Evolutionary conservation across 2,113 vertebrate species (phyloP), one percentile per base, ranked within the genome.

Genomic region (Entelurus aequoreus): DNA sequence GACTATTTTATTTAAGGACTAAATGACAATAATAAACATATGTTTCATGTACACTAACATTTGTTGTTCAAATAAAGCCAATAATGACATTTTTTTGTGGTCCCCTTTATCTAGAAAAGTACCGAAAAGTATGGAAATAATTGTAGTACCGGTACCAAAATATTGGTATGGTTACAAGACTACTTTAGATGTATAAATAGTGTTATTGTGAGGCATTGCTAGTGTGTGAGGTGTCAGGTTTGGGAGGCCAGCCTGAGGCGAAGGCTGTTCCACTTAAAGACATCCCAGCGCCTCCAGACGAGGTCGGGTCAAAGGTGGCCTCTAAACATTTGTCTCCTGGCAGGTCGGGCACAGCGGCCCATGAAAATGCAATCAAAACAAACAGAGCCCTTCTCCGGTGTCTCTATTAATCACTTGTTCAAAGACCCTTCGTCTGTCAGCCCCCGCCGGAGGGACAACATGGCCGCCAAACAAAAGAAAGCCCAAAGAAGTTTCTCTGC

Each of bases 361-460:
- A 90, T 89, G 87, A 91, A 89, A 88, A 90, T 84, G 84, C 90
- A 89, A 90, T 90, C 88, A 90, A 90, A 91, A 90, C 90, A 90
- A 90, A 90, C 90, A 90, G 88, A 88, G 71, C 68, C 73, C 87
- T 86, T 86, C 89, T 88, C 86, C 82, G 62, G 82, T 89, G 85
- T 89, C 88, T 49, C 79, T 89, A 89, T 89, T 88, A 88, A 89
- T 92, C 88, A 90, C 77, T 73, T 78, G 81, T 88, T 88, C 88
- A 90, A 89, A 90, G 75, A 79, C 73, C 71, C 53, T 59, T 67
- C 80, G 86, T 85, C 84, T 74, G 76, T 88, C 86, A 88, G 71
- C 62, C 62, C 37, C 1, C 60, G 60, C 65, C 84, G 79, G 68
- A 86, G 85, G 81, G 82, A 78, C 71, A 76, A 91, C 88, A 88